These are phyloP conservation scores for Frieseomelitta varia DNA, from an alignment of 1,140 invertebrate genomes.

Conservation along the genomic window DNA sequence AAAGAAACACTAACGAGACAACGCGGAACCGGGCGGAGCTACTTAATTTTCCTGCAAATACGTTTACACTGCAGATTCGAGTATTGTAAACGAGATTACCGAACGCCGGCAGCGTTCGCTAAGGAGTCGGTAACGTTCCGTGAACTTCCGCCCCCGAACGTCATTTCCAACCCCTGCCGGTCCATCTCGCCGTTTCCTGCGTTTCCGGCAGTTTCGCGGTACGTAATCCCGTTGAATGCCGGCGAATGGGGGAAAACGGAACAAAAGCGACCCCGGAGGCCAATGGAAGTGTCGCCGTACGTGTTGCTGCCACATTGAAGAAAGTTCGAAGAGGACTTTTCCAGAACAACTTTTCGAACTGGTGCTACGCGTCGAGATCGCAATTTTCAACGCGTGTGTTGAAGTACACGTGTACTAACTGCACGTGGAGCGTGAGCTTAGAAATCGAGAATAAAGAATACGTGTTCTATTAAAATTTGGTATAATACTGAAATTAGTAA, in stretches of 20 bases:
- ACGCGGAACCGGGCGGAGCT: neutral
- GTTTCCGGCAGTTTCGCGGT: slow-evolving; percentile 26
- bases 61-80: slow-evolving; percentile 30
- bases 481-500: too few species aligned
- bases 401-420: too few species aligned
- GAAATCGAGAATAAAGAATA: too few species aligned
- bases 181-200: neutral
- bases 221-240: slow-evolving; percentile 29
- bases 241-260: neutral
- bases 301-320: neutral
- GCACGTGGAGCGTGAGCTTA: too few species aligned
- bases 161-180: neutral
- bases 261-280: slow-evolving; percentile 1
- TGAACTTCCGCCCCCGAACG: neutral
- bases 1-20: slow-evolving; percentile 17
- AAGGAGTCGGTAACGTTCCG: neutral
- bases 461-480: too few species aligned
- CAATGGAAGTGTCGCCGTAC: neutral
- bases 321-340: neutral
- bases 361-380: neutral
- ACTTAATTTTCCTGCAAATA: slow-evolving; percentile 37
- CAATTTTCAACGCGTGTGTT: too few species aligned
- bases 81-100: slow-evolving; percentile 32
- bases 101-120: neutral
- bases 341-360: too few species aligned